phyloP scores from a whole-genome alignment of 2,797 vertebrate species.

The Bovichtus variegatus region DNA sequence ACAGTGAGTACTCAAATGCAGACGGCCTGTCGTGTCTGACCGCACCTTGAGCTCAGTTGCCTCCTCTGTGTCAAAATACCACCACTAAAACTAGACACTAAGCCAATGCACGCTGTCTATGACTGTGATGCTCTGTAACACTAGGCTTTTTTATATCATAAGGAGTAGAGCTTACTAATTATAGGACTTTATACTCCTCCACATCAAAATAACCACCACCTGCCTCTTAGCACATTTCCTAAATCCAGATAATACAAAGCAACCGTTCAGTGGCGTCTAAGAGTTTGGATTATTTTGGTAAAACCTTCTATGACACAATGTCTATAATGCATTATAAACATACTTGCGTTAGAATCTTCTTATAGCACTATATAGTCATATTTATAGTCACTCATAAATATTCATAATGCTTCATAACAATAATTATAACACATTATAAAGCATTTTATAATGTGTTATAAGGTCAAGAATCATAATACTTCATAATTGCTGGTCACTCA shows the following conservation, averaged over 20 bases:
- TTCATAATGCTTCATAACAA: too few relatives aligned
- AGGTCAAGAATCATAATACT: too few relatives aligned
- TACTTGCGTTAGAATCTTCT: too few relatives aligned
- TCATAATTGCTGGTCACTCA: too few relatives aligned
- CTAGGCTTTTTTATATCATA: neutral
- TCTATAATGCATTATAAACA: too few relatives aligned
- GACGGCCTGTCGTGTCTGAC: constrained; percentile 5
- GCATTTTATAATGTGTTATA: too few relatives aligned
- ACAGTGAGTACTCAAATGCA: constrained; percentile 87
- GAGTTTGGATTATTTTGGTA: neutral
- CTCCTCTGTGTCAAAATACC: constrained; percentile 37
- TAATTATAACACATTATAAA: too few relatives aligned
- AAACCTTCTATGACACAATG: too few relatives aligned
- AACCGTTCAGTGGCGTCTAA: neutral
- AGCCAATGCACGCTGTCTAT: constrained; percentile 29
- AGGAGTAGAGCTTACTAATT: constrained; percentile 36
- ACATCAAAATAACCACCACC: constrained; percentile 11
- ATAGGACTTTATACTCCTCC: neutral
- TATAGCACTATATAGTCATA: too few relatives aligned
- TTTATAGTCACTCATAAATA: too few relatives aligned
- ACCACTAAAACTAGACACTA: constrained; percentile 45
- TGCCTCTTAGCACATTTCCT: neutral
- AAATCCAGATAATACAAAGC: constrained; percentile 17
- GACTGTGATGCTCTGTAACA: constrained; percentile 17
- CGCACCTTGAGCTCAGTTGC: constrained; percentile 37